Evolutionary conservation across 2,113 vertebrate species (phyloP), one percentile per base, ranked within the genome.

Genomic region (Octodon degus): DNA sequence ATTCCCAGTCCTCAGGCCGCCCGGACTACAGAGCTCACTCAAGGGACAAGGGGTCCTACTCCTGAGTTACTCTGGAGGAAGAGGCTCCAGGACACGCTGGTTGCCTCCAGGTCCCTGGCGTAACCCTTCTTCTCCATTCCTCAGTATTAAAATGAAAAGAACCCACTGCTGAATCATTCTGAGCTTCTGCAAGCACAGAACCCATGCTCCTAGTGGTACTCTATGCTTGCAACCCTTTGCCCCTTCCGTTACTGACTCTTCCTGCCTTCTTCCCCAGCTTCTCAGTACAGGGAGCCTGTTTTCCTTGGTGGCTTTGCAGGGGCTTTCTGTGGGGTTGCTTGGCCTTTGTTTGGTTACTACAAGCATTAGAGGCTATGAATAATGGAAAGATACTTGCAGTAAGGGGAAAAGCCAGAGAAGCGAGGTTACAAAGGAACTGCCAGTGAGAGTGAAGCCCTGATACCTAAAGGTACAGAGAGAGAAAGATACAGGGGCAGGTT

Each of bases 231-330:
- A 19, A 24, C 14, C 16, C 30, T 27, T 5, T 20, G 62, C 14
- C 32, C 32, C 27, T 77, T 58, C 5, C 10, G 5, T 27, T 16
- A 34, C 17, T 25, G 32, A 9, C 22, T n/a, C 58, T 77, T 67
- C 60, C 5, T 68, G 12, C 8, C 47, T 79, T 50, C 60, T 25
- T 25, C 17, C 25, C 9, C 3, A 84, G 65, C 80, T 34, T 65
- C 27, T 5, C 5, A 2, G 8, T 2, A 43, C 19, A 4, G 37
- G 7, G 30, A 62, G 7, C 20, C 4, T 13, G 10, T 0, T n/a
- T 22, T 16, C 55, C 43, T 17, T 10, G 6, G 10, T 1, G 83
- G 34, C 76, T 34, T n/a, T 70, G 63, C 34, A 63, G 55, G 27
- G 74, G 19, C 53, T 63, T 27, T 63, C 83, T 34, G 19, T 10